These are phyloP conservation scores for Phengaris arion DNA, from an alignment of 2,888 invertebrate genomes.

Conservation along the genomic window DNA sequence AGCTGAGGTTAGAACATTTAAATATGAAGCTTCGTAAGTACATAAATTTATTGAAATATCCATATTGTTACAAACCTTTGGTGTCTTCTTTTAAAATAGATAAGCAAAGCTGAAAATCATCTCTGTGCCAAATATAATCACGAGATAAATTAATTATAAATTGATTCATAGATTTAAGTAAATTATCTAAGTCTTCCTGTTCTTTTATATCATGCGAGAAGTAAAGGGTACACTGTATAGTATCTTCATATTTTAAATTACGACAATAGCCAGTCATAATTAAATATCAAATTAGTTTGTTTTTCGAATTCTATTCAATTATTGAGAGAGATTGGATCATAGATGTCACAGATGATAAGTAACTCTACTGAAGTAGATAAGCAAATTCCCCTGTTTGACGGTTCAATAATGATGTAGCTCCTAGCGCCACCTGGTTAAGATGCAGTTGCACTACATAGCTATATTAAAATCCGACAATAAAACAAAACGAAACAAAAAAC, in stretches of 20 bases:
- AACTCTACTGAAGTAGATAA: too few relatives aligned
- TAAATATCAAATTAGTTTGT: neutral
- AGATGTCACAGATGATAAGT: too few relatives aligned
- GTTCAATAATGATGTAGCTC: too few relatives aligned
- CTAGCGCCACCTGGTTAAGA: too few relatives aligned
- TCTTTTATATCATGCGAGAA: conserved; percentile 66
- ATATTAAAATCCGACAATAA: too few relatives aligned
- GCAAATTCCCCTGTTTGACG: too few relatives aligned
- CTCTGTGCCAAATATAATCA: conserved; percentile 67
- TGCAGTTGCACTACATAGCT: too few relatives aligned
- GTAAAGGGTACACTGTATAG: conserved; percentile 86
- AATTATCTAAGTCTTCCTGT: conserved; percentile 52
- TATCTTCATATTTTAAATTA: conserved; percentile 79
- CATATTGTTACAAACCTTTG: conserved; percentile 44
- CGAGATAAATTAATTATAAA: conserved; percentile 70
- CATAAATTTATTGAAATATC: neutral
- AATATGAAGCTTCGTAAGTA: neutral
- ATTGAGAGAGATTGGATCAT: too few relatives aligned
- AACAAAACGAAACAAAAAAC: too few relatives aligned
- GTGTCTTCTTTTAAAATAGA: conserved; percentile 45
- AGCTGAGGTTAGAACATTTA: conserved; percentile 5
- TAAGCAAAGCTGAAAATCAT: conserved; percentile 56
- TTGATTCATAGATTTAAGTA: conserved; percentile 54
- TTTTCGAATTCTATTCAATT: neutral
- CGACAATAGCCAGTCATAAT: conserved; percentile 29